A percentile compares a stretch with the other conserved stretches of the same genome.
Conservation (phyloP, 2,888 invertebrate genomes). For the Pristionchus exspectatus region DNA sequence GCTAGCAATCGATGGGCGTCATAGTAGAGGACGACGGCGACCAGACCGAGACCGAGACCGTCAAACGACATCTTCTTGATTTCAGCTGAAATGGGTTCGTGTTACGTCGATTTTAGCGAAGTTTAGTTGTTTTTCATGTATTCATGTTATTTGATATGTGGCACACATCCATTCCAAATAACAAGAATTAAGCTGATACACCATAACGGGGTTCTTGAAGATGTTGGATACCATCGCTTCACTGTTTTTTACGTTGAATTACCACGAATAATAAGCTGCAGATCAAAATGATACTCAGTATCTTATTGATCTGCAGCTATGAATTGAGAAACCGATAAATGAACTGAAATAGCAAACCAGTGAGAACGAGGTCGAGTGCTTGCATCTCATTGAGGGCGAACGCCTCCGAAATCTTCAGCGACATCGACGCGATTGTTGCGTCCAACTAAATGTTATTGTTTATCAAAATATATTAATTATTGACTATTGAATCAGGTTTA, state of each 20-base stretch:
- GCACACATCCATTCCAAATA: background rate
- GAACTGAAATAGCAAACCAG: background rate
- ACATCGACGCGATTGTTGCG: background rate
- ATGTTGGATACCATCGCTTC: too few species aligned
- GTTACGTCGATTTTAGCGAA: too few species aligned
- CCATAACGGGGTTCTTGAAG: too few species aligned
- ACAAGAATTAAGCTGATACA: too few species aligned
- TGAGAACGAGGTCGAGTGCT: constrained; percentile 54
- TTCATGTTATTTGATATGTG: background rate
- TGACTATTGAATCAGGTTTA: too few species aligned
- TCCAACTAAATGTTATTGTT: background rate
- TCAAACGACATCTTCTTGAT: constrained; percentile 31
- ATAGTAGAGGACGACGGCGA: constrained; percentile 53
- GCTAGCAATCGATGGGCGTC: constrained; percentile 51
- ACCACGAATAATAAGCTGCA: too few species aligned
- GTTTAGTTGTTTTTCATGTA: too few species aligned
- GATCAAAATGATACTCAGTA: too few species aligned
- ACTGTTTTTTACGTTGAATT: too few species aligned
- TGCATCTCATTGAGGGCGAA: constrained; percentile 52
- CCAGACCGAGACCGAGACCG: constrained; percentile 51
- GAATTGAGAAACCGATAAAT: too few species aligned
- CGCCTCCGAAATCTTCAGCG: constrained; percentile 46
- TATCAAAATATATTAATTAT: background rate
- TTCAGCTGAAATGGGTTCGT: constrained; percentile 50
- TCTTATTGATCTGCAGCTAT: too few species aligned